Percentiles rank a stretch among this genome's conserved stretches.
phyloP scores from a whole-genome alignment of 2,888 invertebrate species.

The Venusia cambrica region DNA sequence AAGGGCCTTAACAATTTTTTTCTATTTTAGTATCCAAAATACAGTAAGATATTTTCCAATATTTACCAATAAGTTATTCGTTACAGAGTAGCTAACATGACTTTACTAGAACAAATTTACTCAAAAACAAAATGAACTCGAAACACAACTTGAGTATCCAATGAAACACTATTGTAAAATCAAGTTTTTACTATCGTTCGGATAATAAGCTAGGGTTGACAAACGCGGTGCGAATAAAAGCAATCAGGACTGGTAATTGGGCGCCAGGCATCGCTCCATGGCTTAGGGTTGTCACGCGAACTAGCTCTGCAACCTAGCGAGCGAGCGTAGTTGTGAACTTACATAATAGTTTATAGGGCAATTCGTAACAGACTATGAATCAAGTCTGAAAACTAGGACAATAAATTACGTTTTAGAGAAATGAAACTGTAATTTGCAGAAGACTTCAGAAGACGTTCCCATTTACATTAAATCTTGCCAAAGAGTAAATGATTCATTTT shows the following conservation, averaged over 20 bases:
- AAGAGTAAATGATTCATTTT: no score
- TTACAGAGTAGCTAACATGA: no score
- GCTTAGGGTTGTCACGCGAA: conserved; percentile 25
- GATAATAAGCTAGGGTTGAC: conserved; percentile 48
- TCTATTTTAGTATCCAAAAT: no score
- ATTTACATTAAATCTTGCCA: no score
- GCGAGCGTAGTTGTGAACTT: conserved; percentile 10
- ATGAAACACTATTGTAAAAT: conserved; percentile 21
- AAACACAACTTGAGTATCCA: conserved; percentile 5
- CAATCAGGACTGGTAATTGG: conserved; percentile 50
- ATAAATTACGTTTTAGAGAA: conserved; percentile 7
- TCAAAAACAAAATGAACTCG: conserved; percentile 4
- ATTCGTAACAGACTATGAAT: conserved; percentile 13
- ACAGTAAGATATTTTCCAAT: no score
- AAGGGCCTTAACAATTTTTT: no score
- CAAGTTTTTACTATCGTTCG: conserved; percentile 29
- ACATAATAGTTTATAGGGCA: conserved; percentile 9
- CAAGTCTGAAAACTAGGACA: conserved; percentile 11
- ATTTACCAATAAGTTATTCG: no score
- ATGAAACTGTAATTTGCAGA: conserved; percentile 5
- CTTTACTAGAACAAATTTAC: conserved; percentile 4
- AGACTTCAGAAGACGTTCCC: no score
- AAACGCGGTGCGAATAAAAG: conserved; percentile 46
- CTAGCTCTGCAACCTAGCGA: conserved; percentile 2
- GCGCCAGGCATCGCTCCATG: conserved; percentile 20